These are phyloP conservation scores for Ceratina australensis DNA, from an alignment of 1,140 invertebrate species.

Conservation along the genomic window DNA sequence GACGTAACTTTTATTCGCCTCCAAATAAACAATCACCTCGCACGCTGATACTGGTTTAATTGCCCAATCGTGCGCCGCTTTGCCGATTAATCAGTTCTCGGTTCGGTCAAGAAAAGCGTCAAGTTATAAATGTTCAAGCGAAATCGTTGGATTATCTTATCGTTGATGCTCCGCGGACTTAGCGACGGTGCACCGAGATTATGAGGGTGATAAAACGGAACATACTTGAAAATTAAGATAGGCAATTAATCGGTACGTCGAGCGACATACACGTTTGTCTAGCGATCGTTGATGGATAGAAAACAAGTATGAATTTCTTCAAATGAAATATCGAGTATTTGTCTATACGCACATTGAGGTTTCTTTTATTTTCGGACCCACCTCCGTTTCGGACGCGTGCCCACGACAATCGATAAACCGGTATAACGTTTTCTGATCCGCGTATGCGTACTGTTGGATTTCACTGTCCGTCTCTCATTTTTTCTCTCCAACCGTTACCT, in stretches of 20 bases:
- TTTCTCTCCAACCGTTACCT: too few relatives aligned
- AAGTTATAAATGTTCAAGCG: too few relatives aligned
- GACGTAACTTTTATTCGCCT: not conserved
- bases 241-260: too few relatives aligned
- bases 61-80: not conserved
- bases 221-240: too few relatives aligned
- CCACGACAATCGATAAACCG: constrained; percentile 64
- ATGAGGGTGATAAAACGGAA: too few relatives aligned
- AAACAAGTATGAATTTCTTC: too few relatives aligned
- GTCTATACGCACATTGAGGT: constrained; percentile 36
- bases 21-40: not conserved
- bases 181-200: too few relatives aligned
- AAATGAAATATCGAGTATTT: too few relatives aligned
- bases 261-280: too few relatives aligned
- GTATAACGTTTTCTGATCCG: constrained; percentile 37
- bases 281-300: too few relatives aligned
- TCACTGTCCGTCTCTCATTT: constrained; percentile 4
- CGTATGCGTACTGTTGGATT: constrained; percentile 57
- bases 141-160: too few relatives aligned
- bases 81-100: not conserved
- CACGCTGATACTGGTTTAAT: not conserved
- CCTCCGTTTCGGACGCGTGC: not conserved
- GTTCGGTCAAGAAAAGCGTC: not conserved
- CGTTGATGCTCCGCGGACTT: too few relatives aligned
- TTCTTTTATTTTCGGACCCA: constrained; percentile 37